Evolutionary conservation across 2,888 invertebrate species (phyloP).

Genomic region (Ornithoptera priamus): DNA sequence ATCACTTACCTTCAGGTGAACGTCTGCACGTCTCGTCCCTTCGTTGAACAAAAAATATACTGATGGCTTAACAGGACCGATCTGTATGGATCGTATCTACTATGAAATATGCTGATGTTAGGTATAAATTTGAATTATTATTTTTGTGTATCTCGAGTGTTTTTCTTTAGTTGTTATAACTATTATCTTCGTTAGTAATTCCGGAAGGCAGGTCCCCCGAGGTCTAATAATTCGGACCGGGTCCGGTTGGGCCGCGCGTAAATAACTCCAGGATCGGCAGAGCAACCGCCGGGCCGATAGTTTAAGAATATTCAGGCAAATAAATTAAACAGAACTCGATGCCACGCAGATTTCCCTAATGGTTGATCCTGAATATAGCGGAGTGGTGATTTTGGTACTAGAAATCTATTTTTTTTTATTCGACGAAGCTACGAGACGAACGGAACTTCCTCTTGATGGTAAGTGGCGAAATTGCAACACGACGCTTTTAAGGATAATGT

Average conservation of each 20-base stretch:
- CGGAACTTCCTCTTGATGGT: no score
- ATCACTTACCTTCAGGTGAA: no score
- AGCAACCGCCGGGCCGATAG: slow-evolving; percentile 76
- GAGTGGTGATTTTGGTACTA: slow-evolving; percentile 48
- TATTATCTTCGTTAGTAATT: slow-evolving; percentile 28
- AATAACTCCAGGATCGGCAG: slow-evolving; percentile 67
- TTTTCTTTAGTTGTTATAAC: slow-evolving; percentile 1
- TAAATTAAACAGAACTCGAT: slow-evolving; percentile 74
- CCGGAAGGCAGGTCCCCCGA: slow-evolving; percentile 34
- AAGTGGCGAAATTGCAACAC: no score
- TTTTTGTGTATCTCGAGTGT: no score
- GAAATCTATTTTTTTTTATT: not conserved
- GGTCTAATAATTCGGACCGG: slow-evolving; percentile 39
- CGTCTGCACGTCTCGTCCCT: no score
- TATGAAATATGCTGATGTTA: no score
- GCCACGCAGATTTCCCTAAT: slow-evolving; percentile 78
- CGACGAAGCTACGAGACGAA: no score
- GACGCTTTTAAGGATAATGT: no score
- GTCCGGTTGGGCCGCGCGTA: slow-evolving; percentile 50
- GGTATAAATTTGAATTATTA: no score
- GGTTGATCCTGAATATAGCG: slow-evolving; percentile 55
- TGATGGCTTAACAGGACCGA: no score
- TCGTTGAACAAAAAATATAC: no score
- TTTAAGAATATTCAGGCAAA: slow-evolving; percentile 78
- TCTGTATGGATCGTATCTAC: no score